A percentile compares a stretch with the other conserved stretches of the same genome.
Evolutionary conservation across 2,888 invertebrate genomes (phyloP).

Genomic region (Nysson spinosus): DNA sequence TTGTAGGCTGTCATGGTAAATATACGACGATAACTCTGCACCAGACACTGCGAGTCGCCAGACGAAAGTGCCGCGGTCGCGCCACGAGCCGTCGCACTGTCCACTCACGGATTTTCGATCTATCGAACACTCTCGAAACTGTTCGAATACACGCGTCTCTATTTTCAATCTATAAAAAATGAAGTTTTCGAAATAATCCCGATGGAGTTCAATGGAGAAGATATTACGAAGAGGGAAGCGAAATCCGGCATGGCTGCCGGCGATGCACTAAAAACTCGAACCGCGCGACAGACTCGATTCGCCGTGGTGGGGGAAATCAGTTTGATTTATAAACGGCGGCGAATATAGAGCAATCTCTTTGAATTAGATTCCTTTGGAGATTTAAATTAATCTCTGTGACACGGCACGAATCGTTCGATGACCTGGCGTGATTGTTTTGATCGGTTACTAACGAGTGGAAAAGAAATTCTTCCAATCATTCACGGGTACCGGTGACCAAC

Average conservation of each 20-base stretch:
- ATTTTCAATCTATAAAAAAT: too few species aligned
- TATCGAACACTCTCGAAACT: conserved; percentile 11
- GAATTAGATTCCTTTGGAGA: not conserved
- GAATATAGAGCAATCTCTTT: not conserved
- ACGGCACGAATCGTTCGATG: conserved; percentile 12
- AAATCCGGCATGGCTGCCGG: conserved; percentile 23
- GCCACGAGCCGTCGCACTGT: conserved; percentile 9
- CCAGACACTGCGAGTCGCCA: not conserved
- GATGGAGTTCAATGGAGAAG: too few species aligned
- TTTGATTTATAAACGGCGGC: not conserved
- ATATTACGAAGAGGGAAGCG: not conserved
- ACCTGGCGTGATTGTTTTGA: conserved; percentile 34
- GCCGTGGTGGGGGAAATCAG: not conserved
- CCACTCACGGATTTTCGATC: not conserved
- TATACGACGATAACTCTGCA: conserved; percentile 22
- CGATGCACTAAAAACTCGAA: conserved; percentile 10
- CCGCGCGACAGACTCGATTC: not conserved
- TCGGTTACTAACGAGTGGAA: too few species aligned
- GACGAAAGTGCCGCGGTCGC: conserved; percentile 27
- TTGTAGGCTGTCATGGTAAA: conserved; percentile 11
- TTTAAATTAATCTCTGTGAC: not conserved
- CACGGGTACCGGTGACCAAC: not conserved
- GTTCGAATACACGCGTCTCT: conserved; percentile 19
- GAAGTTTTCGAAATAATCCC: too few species aligned
- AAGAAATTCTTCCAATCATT: conserved; percentile 6